Base-by-base conservation (phyloP, 1,140 invertebrate species). In the Anadara kagoshimensis region DNA sequence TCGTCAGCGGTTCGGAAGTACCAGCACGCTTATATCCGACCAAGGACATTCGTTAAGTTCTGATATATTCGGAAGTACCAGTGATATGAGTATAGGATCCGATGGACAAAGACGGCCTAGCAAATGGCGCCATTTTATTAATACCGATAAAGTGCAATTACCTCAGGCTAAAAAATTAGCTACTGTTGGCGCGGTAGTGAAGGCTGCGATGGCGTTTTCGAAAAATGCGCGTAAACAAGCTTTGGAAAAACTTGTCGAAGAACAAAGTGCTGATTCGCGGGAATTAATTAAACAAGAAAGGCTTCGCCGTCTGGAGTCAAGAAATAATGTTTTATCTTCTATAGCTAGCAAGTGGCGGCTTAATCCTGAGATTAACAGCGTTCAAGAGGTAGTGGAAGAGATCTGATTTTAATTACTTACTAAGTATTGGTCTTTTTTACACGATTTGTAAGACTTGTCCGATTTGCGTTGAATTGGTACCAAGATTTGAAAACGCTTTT, bases 141-240 rank as follows among this genome's bases (percentile, higher is more conserved):
- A 58, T 5, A 58, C 66, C 1, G 76, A 78, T 11, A 70, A 71
- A 16, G 72, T 73, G 0, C 57, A 45, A 1, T 69, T 74, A 3
- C 69, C 73, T 22, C 29, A 63, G 16, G 24, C 69, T 3, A 63
- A 70, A 51, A 45, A 41, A 45, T 36, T 78, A 1, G 73, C 68
- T n/a, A 59, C 69, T 0, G 65, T 78, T 5, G 69, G 69, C 36
- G 69, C 73, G 3, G 76, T 78, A 12, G 57, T 78, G 16, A 68
- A 65, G 22, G 76, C 76, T 10, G 76, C 76, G 14, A 45, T 78
- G 36, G 76, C 73, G 12, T 78, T 78, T 59, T 78, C 76, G 11
- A 78, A 75, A 75, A 69, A 59, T 41, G 76, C 76, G 10, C 53
- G 76, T n/a, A 63, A 58, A 43, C 43, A 68, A 26, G 76, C 76